A percentile compares a stretch with the other conserved stretches of the same genome.
Conservation (phyloP, 2,888 invertebrate genomes). For the Hermaeophaga mercurialis region DNA sequence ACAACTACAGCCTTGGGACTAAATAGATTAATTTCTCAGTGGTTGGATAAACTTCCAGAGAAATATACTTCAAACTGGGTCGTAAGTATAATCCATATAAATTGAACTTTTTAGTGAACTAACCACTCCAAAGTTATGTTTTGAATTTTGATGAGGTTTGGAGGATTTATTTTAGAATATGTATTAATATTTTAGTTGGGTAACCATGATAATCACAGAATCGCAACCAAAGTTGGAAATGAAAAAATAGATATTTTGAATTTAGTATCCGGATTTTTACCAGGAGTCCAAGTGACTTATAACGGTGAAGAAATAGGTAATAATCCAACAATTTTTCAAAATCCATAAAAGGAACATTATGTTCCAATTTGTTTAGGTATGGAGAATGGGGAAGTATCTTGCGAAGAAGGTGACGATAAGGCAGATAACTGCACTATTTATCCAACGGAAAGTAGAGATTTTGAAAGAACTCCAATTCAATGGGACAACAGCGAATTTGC, state of each 20-base stretch:
- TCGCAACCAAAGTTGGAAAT: slow-evolving; percentile 69
- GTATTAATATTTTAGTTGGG: slow-evolving; percentile 67
- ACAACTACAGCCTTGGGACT: slow-evolving; percentile 66
- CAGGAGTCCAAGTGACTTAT: slow-evolving; percentile 84
- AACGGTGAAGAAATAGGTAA: slow-evolving; percentile 82
- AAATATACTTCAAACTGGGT: slow-evolving; percentile 75
- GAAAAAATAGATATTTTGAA: slow-evolving; percentile 75
- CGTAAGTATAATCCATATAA: slow-evolving; percentile 53
- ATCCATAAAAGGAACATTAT: slow-evolving; percentile 24
- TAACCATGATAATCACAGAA: slow-evolving; percentile 76
- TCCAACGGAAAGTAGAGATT: slow-evolving; percentile 69
- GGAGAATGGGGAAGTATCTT: slow-evolving; percentile 3
- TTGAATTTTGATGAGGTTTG: too few relatives aligned
- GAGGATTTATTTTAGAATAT: too few relatives aligned
- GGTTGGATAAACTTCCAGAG: slow-evolving; percentile 67
- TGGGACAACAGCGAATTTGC: slow-evolving; percentile 69
- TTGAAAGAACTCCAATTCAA: slow-evolving; percentile 79
- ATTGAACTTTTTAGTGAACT: too few relatives aligned
- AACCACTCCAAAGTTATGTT: too few relatives aligned
- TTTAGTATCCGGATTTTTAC: slow-evolving; percentile 78
- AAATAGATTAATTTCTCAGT: slow-evolving; percentile 65
- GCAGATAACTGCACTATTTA: slow-evolving; percentile 59
- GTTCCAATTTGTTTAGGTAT: slow-evolving; percentile 4
- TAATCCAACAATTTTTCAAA: too few relatives aligned
- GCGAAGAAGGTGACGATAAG: slow-evolving; percentile 58